Evolutionary conservation across 2,113 vertebrate species (phyloP).

Genomic region (Cyprinus carpio): DNA sequence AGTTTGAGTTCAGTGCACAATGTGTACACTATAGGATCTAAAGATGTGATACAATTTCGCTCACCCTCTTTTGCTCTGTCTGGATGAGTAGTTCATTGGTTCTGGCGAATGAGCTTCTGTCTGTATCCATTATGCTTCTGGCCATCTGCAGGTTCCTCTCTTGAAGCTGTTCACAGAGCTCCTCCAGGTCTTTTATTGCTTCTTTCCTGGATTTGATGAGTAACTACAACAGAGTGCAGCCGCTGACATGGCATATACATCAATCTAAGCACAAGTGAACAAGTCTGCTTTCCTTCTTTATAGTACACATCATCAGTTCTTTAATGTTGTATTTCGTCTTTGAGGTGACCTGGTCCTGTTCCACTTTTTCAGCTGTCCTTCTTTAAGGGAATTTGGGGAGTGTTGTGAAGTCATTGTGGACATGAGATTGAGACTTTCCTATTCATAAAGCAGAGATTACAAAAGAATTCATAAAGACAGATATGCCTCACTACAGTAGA

Average conservation of each 20-base stretch:
- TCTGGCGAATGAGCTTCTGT: conserved; percentile 42
- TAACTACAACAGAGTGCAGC: conserved; percentile 54
- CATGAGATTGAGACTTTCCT: neutral
- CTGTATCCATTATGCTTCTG: conserved; percentile 55
- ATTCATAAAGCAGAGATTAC: conserved; percentile 11
- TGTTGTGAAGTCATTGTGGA: neutral
- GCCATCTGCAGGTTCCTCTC: conserved; percentile 53
- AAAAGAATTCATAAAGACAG: neutral
- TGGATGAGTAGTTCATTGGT: conserved; percentile 63
- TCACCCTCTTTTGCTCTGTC: conserved; percentile 62
- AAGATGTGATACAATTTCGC: neutral
- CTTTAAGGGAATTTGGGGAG: neutral
- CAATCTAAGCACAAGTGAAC: neutral
- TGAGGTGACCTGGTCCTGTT: neutral
- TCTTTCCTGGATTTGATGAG: conserved; percentile 54
- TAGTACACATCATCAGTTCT: conserved; percentile 44
- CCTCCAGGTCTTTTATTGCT: conserved; percentile 59
- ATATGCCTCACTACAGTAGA: neutral
- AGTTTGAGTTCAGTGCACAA: neutral
- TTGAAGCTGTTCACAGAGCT: conserved; percentile 51
- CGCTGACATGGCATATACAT: neutral
- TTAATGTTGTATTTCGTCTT: conserved; percentile 33
- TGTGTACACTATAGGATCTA: neutral
- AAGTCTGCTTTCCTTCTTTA: neutral
- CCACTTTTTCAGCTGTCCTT: neutral